Percentiles rank a stretch among this genome's conserved stretches.
Evolutionary conservation across 2,888 invertebrate genomes (phyloP).

Genomic region (Omphaloscelis lunosa): DNA sequence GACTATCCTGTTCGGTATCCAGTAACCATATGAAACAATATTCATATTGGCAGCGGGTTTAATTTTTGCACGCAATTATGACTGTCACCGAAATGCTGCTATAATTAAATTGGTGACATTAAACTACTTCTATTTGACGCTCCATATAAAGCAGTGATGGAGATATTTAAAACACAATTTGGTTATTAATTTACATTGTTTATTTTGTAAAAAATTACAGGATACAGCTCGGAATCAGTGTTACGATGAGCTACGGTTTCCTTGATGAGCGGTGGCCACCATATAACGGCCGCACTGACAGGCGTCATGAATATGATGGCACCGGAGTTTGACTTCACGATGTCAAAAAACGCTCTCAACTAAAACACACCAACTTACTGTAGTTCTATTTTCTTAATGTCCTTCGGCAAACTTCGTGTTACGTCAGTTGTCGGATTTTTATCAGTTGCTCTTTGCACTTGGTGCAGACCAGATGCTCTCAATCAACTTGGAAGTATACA

Average conservation of each 20-base stretch:
- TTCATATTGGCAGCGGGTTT: conserved; percentile 32
- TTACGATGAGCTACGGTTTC: background rate
- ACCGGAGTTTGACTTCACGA: too few relatives aligned
- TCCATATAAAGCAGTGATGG: background rate
- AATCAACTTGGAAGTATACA: too few relatives aligned
- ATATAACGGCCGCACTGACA: too few relatives aligned
- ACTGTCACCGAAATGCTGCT: conserved; percentile 10
- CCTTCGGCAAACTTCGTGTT: too few relatives aligned
- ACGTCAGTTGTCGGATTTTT: too few relatives aligned
- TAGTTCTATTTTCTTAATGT: too few relatives aligned
- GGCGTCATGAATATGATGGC: too few relatives aligned
- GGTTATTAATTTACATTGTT: background rate
- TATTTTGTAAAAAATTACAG: background rate
- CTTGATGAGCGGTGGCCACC: too few relatives aligned
- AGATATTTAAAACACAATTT: conserved; percentile 16
- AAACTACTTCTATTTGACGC: conserved; percentile 20
- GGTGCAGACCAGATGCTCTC: too few relatives aligned
- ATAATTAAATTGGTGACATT: conserved; percentile 47
- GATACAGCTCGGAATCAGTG: background rate
- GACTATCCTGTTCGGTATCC: conserved; percentile 15
- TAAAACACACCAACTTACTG: too few relatives aligned
- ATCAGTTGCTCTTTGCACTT: too few relatives aligned
- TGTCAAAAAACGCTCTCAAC: too few relatives aligned
- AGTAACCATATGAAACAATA: conserved; percentile 29
- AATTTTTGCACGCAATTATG: conserved; percentile 44